Evolutionary conservation across 2,797 vertebrate species (phyloP).

Genomic region (Hipposideros larvatus): DNA sequence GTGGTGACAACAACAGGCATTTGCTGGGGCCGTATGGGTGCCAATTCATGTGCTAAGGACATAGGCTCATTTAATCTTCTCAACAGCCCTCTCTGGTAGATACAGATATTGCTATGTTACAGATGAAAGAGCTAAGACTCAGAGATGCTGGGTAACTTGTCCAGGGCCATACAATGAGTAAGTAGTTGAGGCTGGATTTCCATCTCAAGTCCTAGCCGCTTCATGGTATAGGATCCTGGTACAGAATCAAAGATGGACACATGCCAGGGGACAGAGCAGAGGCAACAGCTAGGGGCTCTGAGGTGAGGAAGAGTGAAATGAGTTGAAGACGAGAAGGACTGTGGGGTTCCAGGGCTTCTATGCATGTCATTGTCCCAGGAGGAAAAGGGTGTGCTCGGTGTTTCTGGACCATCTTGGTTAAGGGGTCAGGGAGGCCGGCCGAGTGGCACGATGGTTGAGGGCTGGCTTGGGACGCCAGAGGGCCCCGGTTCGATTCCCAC

Average conservation of each 20-base stretch:
- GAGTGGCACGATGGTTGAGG: no score
- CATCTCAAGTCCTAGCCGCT: not conserved
- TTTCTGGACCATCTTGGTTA: not conserved
- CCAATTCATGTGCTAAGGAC: not conserved
- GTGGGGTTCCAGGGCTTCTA: not conserved
- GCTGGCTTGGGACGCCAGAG: no score
- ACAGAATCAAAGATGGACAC: not conserved
- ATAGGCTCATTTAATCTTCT: not conserved
- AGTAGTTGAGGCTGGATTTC: not conserved
- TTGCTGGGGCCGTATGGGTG: not conserved
- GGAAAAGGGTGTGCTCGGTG: not conserved
- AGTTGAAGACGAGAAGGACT: not conserved
- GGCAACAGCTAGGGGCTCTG: not conserved
- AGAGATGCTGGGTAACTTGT: no score
- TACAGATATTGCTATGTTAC: not conserved
- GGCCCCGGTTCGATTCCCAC: no score
- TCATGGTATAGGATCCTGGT: not conserved
- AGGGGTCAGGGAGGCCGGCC: not conserved
- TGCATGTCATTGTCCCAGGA: not conserved
- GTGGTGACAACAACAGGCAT: fast-evolving
- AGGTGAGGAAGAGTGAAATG: not conserved
- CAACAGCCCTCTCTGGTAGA: not conserved
- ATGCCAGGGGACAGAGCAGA: not conserved
- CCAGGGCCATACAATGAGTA: not conserved
- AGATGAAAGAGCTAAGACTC: not conserved